A percentile compares a stretch with the other conserved stretches of the same genome.
phyloP scores from a whole-genome alignment of 2,113 vertebrate genomes.

The Elephantulus edwardii region DNA sequence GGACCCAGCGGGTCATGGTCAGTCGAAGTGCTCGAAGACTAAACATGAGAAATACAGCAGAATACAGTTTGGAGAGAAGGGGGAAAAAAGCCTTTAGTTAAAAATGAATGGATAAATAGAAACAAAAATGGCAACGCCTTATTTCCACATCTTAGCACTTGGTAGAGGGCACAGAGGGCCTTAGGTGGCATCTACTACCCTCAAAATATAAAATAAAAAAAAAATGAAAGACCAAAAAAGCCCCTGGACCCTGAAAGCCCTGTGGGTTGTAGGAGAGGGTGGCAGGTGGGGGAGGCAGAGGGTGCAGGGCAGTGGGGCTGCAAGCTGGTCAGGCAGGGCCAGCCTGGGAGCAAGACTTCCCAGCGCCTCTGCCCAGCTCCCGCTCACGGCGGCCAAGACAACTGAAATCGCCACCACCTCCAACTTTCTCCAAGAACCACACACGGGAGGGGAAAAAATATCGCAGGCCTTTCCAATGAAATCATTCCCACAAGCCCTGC shows the following conservation, averaged over 20 bases:
- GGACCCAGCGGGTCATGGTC: constrained; percentile 96
- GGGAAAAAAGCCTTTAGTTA: constrained; percentile 40
- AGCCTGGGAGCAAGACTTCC: neutral
- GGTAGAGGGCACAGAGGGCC: neutral
- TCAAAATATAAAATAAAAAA: neutral
- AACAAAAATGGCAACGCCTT: constrained; percentile 41
- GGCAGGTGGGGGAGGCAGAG: neutral
- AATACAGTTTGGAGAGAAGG: constrained; percentile 40
- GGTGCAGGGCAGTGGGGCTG: neutral
- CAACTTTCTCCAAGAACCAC: constrained; percentile 94
- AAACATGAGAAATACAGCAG: constrained; percentile 84
- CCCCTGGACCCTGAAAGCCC: neutral
- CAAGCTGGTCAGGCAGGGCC: neutral
- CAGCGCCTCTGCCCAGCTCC: constrained; percentile 75
- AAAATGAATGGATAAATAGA: constrained; percentile 37
- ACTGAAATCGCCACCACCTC: constrained; percentile 84
- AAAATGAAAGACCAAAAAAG: neutral
- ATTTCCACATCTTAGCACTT: constrained; percentile 45
- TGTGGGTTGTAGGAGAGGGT: constrained; percentile 31
- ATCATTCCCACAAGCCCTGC: constrained; percentile 93
- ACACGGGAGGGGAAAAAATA: constrained; percentile 90
- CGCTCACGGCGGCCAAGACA: constrained; percentile 70
- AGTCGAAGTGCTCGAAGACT: constrained; percentile 90
- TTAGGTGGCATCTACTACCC: constrained; percentile 38
- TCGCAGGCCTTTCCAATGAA: constrained; percentile 96